These are phyloP conservation scores for Trachelipus rathkii DNA, from an alignment of 1,140 invertebrate genomes.

Conservation along the genomic window DNA sequence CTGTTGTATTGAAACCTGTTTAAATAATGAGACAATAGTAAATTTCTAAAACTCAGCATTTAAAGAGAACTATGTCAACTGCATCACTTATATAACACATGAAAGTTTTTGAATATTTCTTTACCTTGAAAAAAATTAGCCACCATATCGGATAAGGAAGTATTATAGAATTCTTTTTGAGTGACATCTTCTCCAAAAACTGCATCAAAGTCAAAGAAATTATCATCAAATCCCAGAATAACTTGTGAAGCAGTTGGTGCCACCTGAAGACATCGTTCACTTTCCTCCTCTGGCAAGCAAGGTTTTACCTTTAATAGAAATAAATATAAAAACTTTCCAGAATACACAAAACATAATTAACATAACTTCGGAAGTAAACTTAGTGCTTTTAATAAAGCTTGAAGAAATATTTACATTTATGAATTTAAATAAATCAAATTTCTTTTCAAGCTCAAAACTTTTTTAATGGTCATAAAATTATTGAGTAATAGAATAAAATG, in stretches of 20 bases:
- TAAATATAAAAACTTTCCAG: background rate
- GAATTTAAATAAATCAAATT: too few species aligned
- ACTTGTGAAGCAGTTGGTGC: slow-evolving; percentile 41
- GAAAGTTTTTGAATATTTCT: background rate
- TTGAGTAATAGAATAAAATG: too few species aligned
- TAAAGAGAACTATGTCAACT: too few species aligned
- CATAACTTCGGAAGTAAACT: too few species aligned
- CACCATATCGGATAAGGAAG: slow-evolving; percentile 38
- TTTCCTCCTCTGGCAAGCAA: background rate
- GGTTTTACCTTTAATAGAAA: slow-evolving; percentile 1
- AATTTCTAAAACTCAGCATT: background rate
- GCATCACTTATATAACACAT: too few species aligned
- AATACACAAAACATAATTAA: too few species aligned
- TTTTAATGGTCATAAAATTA: too few species aligned
- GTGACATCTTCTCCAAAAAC: slow-evolving; percentile 39
- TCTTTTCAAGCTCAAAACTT: too few species aligned
- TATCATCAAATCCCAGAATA: slow-evolving; percentile 40
- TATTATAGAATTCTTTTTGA: slow-evolving; percentile 39
- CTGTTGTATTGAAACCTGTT: slow-evolving; percentile 63
- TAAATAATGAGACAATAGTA: background rate
- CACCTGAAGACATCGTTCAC: slow-evolving; percentile 21
- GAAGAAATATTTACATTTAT: too few species aligned
- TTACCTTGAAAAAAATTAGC: slow-evolving; percentile 41
- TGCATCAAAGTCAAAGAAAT: slow-evolving; percentile 44
- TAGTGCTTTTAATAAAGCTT: too few species aligned